These are phyloP conservation scores for Plectropomus leopardus DNA, from an alignment of 2,113 vertebrate genomes.

Conservation along the genomic window DNA sequence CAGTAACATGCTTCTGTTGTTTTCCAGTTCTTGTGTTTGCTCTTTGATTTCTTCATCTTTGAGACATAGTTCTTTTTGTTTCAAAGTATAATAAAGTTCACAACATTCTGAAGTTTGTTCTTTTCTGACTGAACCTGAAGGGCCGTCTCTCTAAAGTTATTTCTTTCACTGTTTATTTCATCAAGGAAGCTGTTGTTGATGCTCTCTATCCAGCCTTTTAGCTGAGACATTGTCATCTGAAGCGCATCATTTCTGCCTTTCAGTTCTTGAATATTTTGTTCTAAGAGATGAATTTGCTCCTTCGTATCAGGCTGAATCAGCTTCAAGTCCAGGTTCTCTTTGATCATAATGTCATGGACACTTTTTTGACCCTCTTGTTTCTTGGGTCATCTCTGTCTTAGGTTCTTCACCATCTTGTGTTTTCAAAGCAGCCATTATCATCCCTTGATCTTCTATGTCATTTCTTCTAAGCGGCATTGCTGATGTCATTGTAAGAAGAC, in stretches of 20 bases:
- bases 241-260: background rate
- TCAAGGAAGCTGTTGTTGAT: background rate
- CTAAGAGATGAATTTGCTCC: too few relatives aligned
- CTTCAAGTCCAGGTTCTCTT: background rate
- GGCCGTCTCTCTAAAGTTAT: background rate
- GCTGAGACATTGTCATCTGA: background rate
- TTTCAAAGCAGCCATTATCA: too few relatives aligned
- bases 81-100: too few relatives aligned
- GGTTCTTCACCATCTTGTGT: background rate
- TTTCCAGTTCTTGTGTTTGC: too few relatives aligned
- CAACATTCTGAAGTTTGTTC: background rate
- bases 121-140: constrained; percentile 5
- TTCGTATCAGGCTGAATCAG: too few relatives aligned
- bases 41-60: too few relatives aligned
- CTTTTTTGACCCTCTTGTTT: background rate
- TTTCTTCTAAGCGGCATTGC: background rate
- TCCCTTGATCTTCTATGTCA: background rate
- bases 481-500: background rate
- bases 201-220: background rate
- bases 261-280: background rate
- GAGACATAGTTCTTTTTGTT: too few relatives aligned
- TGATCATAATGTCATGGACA: background rate
- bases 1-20: too few relatives aligned
- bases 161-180: background rate
- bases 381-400: background rate